Conservation (phyloP, 2,797 vertebrate species). For the Coendou prehensilis region DNA sequence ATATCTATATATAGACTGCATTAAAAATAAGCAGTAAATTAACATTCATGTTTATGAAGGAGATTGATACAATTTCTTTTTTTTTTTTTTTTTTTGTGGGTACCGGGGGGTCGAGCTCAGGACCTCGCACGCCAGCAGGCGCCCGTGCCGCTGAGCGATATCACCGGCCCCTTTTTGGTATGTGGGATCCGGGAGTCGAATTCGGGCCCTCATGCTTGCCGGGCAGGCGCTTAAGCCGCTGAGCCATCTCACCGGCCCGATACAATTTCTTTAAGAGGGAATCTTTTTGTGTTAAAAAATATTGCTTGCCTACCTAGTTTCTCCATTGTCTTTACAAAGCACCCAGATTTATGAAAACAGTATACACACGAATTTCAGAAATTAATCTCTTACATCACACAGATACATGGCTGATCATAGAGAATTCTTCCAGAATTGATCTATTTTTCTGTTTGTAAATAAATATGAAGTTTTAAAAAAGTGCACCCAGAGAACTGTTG, state of each 20-base stretch:
- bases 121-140: too few species aligned
- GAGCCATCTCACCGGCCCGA: too few species aligned
- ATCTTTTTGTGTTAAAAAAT: not conserved
- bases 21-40: not conserved
- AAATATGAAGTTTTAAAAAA: not conserved
- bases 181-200: too few species aligned
- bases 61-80: not conserved
- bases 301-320: not conserved
- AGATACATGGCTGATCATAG: not conserved
- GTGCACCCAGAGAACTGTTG: not conserved
- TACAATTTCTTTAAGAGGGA: not conserved
- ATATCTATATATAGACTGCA: not conserved
- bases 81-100: constrained; percentile 56
- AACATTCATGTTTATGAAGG: not conserved
- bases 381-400: not conserved
- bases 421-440: not conserved
- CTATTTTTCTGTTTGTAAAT: constrained; percentile 15
- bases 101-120: too few species aligned
- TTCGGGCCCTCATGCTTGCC: too few species aligned
- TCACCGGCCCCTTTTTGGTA: too few species aligned
- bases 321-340: not conserved
- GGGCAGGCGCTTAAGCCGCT: too few species aligned
- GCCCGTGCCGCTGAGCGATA: too few species aligned
- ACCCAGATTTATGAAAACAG: not conserved
- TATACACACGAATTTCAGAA: not conserved